Evolutionary conservation across 2,888 invertebrate species (phyloP), one percentile per base, ranked within the genome.

Genomic region (Lasioglossum villosulum): DNA sequence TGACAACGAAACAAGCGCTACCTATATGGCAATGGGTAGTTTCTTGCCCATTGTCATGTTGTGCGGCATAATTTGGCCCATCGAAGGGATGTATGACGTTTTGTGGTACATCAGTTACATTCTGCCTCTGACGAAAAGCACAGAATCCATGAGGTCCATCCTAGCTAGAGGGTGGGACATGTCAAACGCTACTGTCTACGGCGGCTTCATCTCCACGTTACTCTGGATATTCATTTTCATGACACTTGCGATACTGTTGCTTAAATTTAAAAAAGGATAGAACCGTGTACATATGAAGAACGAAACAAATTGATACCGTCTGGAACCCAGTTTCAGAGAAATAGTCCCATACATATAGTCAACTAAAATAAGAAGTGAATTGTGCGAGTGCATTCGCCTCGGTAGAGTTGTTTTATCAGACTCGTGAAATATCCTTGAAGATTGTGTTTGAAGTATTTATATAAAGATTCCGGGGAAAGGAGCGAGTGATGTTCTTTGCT

Each of bases 21-120:
- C 98, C 0, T 98, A 98, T 93, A 95, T 98, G 92, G 98, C 98
- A 0, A 96, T 98, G 95, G 98, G 98, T 0, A 98, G 98, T 0
- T 98, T 98, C 95, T 95, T 98, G 84, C 98, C 98, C 1, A 97
- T 98, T 94, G 97, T 98, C 34, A 96, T 98, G 96, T 95, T 98
- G 8, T 98, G 98, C 90, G 98, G 98, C 75, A 98, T 99, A 85
- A 97, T 99, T 90, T 99, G 99, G 99, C 99, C 99, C 0, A 96
- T 98, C 86, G 98, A 99, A 96, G 98, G 97, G 66, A 99, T 99
- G 98, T 98, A 98, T 93, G 95, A 96, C 0, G 92, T 97, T 68
- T 95, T 98, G 6, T 96, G 96, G 93, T 97, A 97, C 93, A 93
- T 98, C 70, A 97, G 98, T 90, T 97, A 96, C 90, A 95, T 98